These are phyloP conservation scores for Tangara arthus DNA, from an alignment of 2,797 vertebrate species.

Conservation along the genomic window DNA sequence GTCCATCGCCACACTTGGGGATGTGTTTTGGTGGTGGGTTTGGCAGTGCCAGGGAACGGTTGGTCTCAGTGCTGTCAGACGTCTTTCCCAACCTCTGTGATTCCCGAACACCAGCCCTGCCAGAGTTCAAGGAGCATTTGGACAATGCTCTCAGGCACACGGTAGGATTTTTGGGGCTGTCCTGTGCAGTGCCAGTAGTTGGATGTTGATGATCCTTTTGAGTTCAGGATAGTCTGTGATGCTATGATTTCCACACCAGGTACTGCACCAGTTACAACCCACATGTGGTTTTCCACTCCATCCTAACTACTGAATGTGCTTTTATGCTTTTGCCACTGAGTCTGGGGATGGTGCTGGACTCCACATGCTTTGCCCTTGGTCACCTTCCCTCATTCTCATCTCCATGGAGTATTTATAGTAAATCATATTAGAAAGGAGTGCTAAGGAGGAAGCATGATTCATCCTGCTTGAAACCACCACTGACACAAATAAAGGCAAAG, in stretches of 20 bases:
- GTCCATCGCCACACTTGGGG: neutral
- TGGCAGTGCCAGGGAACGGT: neutral
- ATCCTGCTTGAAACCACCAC: constrained; percentile 69
- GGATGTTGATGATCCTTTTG: neutral
- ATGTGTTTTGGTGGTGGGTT: accelerated
- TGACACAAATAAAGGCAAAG: constrained; percentile 71
- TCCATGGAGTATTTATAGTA: constrained; percentile 75
- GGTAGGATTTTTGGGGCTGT: neutral
- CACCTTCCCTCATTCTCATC: constrained; percentile 3
- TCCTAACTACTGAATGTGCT: accelerated
- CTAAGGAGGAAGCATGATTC: constrained; percentile 75
- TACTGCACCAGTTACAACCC: neutral
- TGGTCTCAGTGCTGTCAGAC: neutral
- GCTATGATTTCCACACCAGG: neutral
- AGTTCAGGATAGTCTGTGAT: neutral
- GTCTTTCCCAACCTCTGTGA: neutral
- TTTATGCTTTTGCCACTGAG: neutral
- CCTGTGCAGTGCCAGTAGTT: neutral
- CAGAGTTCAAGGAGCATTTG: neutral
- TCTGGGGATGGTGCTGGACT: neutral
- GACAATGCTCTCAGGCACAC: neutral
- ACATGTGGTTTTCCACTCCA: accelerated
- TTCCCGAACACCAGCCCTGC: neutral
- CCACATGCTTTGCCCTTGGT: neutral
- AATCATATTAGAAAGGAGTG: constrained; percentile 72